phyloP scores from a whole-genome alignment of 1,140 invertebrate genomes.

The Lepidurus arcticus region DNA sequence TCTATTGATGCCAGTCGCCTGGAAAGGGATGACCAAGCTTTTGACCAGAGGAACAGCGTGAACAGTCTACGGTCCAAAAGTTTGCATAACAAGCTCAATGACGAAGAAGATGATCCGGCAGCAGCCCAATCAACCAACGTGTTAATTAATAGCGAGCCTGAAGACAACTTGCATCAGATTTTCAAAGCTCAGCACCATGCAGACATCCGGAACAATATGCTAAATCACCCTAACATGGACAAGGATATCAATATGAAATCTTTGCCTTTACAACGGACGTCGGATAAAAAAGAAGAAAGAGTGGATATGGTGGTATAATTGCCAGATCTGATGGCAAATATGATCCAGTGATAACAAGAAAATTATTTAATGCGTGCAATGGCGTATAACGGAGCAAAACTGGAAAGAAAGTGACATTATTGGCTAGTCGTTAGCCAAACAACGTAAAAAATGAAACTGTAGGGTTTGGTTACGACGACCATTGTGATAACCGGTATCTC shows the following conservation, averaged over 20 bases:
- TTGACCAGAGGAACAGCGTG: neutral
- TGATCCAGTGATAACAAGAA: slow-evolving; percentile 2
- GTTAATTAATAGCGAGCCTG: neutral
- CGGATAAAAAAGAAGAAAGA: slow-evolving; percentile 9
- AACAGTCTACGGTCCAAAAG: slow-evolving; percentile 24
- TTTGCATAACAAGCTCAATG: slow-evolving; percentile 27
- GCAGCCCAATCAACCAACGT: neutral
- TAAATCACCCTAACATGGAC: neutral
- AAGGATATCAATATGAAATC: slow-evolving; percentile 29
- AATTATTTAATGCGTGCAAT: neutral
- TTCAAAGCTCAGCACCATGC: slow-evolving; percentile 18
- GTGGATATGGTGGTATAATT: slow-evolving; percentile 3
- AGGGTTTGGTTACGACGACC: slow-evolving; percentile 7
- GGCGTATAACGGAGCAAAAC: neutral
- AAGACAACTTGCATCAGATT: slow-evolving; percentile 29
- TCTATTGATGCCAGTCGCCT: slow-evolving; percentile 32
- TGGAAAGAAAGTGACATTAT: slow-evolving; percentile 2
- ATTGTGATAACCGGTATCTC: slow-evolving; percentile 21
- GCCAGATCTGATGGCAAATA: neutral
- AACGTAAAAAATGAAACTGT: neutral
- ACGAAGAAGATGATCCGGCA: neutral
- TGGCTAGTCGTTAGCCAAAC: slow-evolving; percentile 15
- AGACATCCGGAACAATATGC: slow-evolving; percentile 8
- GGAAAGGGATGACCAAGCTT: slow-evolving; percentile 1
- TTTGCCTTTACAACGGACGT: slow-evolving; percentile 27